Percentiles rank a stretch among this genome's conserved stretches.
phyloP scores from a whole-genome alignment of 2,113 vertebrate genomes.

The Psittacula cyanocephala region DNA sequence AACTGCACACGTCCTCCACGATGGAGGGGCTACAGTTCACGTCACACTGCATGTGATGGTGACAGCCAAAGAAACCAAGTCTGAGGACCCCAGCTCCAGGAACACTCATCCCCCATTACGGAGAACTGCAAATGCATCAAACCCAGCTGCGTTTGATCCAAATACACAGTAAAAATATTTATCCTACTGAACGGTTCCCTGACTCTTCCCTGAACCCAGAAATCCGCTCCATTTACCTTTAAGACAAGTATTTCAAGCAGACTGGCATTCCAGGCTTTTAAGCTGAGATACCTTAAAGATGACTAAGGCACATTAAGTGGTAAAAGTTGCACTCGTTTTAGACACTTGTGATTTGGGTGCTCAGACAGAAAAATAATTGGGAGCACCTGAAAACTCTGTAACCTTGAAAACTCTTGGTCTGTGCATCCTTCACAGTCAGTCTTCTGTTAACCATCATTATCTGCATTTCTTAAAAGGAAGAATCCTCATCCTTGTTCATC shows the following conservation, averaged over 20 bases:
- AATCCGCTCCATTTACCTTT: not conserved
- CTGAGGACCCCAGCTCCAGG: not conserved
- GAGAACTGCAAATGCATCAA: not conserved
- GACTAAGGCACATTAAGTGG: not conserved
- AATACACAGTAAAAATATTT: not conserved
- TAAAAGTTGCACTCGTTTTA: not conserved
- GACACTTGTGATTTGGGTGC: not conserved
- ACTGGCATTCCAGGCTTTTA: not conserved
- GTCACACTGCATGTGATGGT: fast-evolving
- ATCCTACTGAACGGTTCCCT: not conserved
- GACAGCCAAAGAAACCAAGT: fast-evolving
- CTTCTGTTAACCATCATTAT: slow-evolving; percentile 15
- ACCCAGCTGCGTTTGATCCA: not conserved
- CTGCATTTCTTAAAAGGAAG: slow-evolving; percentile 27
- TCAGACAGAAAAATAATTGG: slow-evolving; percentile 29
- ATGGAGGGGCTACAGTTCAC: not conserved
- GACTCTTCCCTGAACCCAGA: not conserved
- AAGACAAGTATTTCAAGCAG: not conserved
- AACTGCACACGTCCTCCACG: not conserved
- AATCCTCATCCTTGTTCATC: not conserved
- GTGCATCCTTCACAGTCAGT: not conserved
- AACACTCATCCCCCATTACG: not conserved
- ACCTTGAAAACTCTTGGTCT: not conserved
- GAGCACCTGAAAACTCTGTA: not conserved
- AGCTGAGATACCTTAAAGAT: not conserved